Evolutionary conservation across 2,113 vertebrate species (phyloP).

Genomic region (Melanerpes formicivorus): DNA sequence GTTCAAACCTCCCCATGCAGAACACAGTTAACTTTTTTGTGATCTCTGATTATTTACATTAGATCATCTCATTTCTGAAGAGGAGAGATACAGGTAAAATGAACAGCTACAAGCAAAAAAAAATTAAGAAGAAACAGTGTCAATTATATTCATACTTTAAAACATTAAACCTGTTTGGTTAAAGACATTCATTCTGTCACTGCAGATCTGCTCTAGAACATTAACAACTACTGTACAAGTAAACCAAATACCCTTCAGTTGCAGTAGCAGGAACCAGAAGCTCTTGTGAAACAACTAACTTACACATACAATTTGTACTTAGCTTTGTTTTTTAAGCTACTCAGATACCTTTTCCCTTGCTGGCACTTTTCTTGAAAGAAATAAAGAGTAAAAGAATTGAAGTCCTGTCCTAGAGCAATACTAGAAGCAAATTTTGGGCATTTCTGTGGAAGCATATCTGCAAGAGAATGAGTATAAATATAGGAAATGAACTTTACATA

Average conservation of each 20-base stretch:
- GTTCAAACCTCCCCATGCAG: neutral
- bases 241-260: neutral
- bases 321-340: neutral
- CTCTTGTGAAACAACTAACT: neutral
- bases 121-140: neutral
- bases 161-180: neutral
- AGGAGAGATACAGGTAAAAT: neutral
- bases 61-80: neutral
- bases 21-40: neutral
- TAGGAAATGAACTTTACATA: neutral
- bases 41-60: neutral
- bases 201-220: neutral
- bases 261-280: neutral
- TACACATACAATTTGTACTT: neutral
- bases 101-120: neutral
- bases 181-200: neutral
- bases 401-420: neutral
- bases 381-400: neutral
- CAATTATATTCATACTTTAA: neutral
- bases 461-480: neutral
- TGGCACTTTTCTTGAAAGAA: no score
- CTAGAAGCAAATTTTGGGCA: neutral
- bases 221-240: neutral
- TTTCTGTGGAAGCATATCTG: neutral
- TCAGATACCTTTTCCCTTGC: neutral